phyloP scores from a whole-genome alignment of 2,113 vertebrate species.

The Choloepus hoffmanni region DNA sequence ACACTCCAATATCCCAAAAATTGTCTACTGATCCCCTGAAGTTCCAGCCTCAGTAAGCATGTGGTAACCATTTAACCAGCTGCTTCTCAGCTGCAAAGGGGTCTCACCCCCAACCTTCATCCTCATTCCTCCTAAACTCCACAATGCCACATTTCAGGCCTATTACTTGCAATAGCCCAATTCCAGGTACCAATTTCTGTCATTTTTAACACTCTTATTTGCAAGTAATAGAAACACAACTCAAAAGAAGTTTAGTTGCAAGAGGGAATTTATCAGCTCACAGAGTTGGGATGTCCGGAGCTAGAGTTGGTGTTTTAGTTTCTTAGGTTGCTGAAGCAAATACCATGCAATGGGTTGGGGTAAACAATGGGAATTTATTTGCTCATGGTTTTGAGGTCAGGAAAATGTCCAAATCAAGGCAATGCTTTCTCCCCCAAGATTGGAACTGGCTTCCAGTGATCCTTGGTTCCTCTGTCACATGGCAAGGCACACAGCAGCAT shows the following conservation, averaged over 20 bases:
- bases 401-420: too few species aligned
- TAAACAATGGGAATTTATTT: too few species aligned
- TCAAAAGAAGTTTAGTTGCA: neutral
- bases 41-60: neutral
- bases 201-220: neutral
- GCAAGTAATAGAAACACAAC: neutral
- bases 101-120: too few species aligned
- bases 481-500: too few species aligned
- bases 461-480: too few species aligned
- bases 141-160: neutral
- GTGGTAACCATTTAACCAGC: neutral
- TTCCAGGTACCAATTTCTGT: neutral
- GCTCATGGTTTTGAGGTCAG: too few species aligned
- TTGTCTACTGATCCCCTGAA: neutral
- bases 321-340: too few species aligned
- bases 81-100: neutral
- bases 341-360: too few species aligned
- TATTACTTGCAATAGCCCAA: neutral
- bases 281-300: neutral
- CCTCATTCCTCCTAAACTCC: neutral
- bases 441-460: too few species aligned
- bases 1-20: neutral
- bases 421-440: too few species aligned
- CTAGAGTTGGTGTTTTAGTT: neutral
- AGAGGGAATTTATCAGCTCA: neutral